Conservation (phyloP, 1,140 invertebrate species). For the Drosophila azteca region DNA sequence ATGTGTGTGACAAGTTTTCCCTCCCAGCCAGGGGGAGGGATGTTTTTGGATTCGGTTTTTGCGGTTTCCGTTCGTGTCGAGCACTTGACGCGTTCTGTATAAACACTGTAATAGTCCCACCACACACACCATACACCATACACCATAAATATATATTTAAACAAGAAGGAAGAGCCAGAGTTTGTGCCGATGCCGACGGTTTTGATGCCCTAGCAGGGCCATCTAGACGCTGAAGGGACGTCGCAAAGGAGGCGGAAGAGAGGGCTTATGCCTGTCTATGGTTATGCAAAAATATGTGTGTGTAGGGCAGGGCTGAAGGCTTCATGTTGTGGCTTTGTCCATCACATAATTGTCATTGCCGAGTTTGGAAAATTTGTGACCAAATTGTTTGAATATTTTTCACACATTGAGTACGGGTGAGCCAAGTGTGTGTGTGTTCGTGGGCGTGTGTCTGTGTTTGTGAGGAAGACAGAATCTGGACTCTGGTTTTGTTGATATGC, state of each 20-base stretch:
- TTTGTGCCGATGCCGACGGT: too few relatives aligned
- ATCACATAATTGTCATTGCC: conserved; percentile 58
- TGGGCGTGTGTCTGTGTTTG: neutral
- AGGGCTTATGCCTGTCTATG: neutral
- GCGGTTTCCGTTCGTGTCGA: conserved; percentile 45
- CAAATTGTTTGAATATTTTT: conserved; percentile 45
- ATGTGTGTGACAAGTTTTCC: conserved; percentile 48
- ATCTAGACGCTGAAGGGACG: too few relatives aligned
- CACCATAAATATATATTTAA: conserved; percentile 23
- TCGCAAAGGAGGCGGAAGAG: too few relatives aligned
- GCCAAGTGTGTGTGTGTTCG: neutral
- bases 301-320: neutral
- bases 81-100: conserved; percentile 33
- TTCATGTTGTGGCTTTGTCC: conserved; percentile 36
- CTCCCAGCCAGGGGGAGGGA: conserved; percentile 2
- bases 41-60: conserved; percentile 52
- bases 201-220: too few relatives aligned
- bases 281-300: neutral
- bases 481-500: conserved; percentile 32
- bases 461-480: neutral
- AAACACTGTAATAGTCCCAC: conserved; percentile 46
- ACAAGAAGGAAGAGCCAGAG: neutral
- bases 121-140: conserved; percentile 24
- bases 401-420: conserved; percentile 24
- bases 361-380: conserved; percentile 50